Evolutionary conservation across 1,140 invertebrate species (phyloP), one percentile per base, ranked within the genome.

Genomic region (Drosophila ercepeae): DNA sequence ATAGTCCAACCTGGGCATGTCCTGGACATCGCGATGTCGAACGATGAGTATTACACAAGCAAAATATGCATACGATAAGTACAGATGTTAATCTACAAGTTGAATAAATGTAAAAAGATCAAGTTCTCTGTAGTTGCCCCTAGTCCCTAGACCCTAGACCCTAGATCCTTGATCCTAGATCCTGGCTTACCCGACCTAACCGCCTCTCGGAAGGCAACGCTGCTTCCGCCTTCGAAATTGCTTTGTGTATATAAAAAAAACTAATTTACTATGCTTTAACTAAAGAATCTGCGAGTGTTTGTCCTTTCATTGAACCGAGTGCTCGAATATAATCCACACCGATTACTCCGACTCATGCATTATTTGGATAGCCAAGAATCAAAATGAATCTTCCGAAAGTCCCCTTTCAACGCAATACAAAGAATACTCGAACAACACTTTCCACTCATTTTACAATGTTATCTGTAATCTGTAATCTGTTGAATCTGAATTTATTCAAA

Each of bases 81-180:
- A 65, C 67, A 39, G 46, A 74, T 65, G 60, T 42, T 61, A 75
- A 72, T 68, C 65, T 63, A 60, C 61, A 48, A 78, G 34, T 53
- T 71, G 67, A 83, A 76, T 73, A 59, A 78, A 68, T 86, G 81
- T 86, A 86, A 86, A 84, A 79, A 84, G 63, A 81, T 69, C 49
- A 50, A 48, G 45, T 57, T 49, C 51, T 58, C 44, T 55, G 58
- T 55, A 50, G 69, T 53, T 29, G 23, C 57, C 58, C 60, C 76
- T 46, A 48, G 18, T 29, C 54, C 48, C 36, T 67, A 63, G 14
- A 44, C 11, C 36, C 49, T 7, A 50, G 52, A 29, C 65, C 39
- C 59, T 13, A 61, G 65, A 44, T n/a, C n/a, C 42, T 55, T 21
- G 14, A n/a, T 39, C 36, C 49, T 7, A 50, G 52, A 29, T 59